Evolutionary conservation across 2,113 vertebrate genomes (phyloP).

Genomic region (Mohoua ochrocephala): DNA sequence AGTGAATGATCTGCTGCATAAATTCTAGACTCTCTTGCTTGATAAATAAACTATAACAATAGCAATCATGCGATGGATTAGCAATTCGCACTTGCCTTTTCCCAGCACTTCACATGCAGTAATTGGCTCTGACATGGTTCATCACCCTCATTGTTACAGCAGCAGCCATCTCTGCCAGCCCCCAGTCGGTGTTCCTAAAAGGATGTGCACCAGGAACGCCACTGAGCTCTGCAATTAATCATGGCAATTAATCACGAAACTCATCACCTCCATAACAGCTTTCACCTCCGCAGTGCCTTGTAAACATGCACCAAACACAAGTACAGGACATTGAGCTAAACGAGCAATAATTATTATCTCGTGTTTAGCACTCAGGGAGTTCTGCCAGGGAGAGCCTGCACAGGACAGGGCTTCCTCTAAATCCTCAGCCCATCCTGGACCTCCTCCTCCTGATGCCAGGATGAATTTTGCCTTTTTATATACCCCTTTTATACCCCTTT

Average conservation of each 20-base stretch:
- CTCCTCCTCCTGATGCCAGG: too few relatives aligned
- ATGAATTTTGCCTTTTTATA: too few relatives aligned
- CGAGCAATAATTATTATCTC: not conserved
- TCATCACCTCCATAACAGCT: not conserved
- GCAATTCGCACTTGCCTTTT: not conserved
- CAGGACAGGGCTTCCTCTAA: not conserved
- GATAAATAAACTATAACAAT: not conserved
- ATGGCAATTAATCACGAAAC: not conserved
- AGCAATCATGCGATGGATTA: not conserved
- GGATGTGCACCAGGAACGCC: not conserved
- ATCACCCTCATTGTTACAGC: not conserved
- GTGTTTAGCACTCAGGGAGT: fast-evolving
- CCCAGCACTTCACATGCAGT: not conserved
- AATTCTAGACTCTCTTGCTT: not conserved
- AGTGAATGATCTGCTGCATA: not conserved
- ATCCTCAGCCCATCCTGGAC: not conserved
- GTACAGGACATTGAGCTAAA: not conserved
- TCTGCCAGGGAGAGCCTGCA: not conserved
- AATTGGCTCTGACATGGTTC: not conserved
- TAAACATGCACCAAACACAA: not conserved
- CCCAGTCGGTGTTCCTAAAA: not conserved
- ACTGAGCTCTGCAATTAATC: not conserved
- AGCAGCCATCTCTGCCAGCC: not conserved
- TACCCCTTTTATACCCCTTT: too few relatives aligned
- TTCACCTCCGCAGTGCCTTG: not conserved